Evolutionary conservation across 2,797 vertebrate genomes (phyloP).

Genomic region (Salarias fasciatus): DNA sequence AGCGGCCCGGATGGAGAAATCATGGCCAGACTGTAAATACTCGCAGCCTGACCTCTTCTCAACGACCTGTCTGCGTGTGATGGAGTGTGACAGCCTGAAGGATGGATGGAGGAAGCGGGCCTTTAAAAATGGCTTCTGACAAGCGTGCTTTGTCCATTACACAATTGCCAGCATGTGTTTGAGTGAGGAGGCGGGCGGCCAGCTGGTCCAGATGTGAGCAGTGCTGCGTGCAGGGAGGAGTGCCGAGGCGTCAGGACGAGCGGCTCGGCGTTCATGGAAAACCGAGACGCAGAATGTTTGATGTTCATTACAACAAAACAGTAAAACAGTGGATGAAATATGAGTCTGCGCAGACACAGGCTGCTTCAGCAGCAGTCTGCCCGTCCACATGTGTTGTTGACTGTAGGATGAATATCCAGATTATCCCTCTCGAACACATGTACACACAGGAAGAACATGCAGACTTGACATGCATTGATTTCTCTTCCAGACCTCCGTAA

Average conservation of each 20-base stretch:
- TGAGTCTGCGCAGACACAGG: too few species aligned
- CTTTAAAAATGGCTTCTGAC: constrained; percentile 69
- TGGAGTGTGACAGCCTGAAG: constrained; percentile 15
- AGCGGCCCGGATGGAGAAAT: background rate
- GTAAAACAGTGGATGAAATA: too few species aligned
- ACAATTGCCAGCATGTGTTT: constrained; percentile 72
- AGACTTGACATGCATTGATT: too few species aligned
- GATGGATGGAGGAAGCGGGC: constrained; percentile 34
- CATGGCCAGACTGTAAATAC: background rate
- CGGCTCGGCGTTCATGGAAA: background rate
- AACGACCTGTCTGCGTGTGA: background rate
- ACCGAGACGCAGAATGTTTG: too few species aligned
- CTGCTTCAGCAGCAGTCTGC: too few species aligned
- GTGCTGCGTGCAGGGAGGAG: constrained; percentile 1
- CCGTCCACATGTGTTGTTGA: too few species aligned
- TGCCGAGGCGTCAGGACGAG: background rate
- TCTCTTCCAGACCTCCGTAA: too few species aligned
- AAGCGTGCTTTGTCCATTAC: constrained; percentile 63
- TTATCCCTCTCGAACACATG: too few species aligned
- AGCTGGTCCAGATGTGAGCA: constrained; percentile 40
- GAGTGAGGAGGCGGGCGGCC: constrained; percentile 33
- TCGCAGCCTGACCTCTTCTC: background rate
- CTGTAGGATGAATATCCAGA: too few species aligned
- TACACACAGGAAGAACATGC: too few species aligned
- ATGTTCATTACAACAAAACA: too few species aligned